These are phyloP conservation scores for Salminus brasiliensis DNA, from an alignment of 2,113 vertebrate species.

Conservation along the genomic window DNA sequence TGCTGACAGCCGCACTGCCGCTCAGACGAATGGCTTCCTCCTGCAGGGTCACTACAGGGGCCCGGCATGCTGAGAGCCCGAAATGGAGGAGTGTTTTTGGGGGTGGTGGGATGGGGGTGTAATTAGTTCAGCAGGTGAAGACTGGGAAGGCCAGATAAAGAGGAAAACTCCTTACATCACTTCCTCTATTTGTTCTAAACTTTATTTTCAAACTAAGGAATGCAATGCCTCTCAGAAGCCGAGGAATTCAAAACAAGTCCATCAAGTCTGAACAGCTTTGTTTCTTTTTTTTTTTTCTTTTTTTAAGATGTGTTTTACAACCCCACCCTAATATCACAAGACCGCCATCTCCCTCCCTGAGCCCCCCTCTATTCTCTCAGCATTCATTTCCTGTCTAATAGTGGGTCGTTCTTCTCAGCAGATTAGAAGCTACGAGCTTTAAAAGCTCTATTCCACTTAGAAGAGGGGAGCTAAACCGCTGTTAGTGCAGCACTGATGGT, in stretches of 20 bases:
- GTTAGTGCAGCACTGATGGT: not conserved
- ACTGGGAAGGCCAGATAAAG: conserved; percentile 58
- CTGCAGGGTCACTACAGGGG: conserved; percentile 22
- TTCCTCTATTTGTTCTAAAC: conserved; percentile 54
- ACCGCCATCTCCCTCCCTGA: conserved; percentile 31
- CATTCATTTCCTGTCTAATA: conserved; percentile 40
- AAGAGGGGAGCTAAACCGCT: not conserved
- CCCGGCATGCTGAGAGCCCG: not conserved
- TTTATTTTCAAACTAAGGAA: conserved; percentile 51
- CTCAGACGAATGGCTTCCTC: conserved; percentile 48
- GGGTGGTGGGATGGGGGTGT: conserved; percentile 33
- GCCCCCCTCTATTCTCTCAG: conserved; percentile 12
- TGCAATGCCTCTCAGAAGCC: conserved; percentile 43
- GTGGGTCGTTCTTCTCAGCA: conserved; percentile 24
- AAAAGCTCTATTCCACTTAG: not conserved
- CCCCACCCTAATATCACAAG: conserved; percentile 57
- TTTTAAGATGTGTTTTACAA: conserved; percentile 45
- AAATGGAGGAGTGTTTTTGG: not conserved
- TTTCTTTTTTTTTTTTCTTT: conserved; percentile 45
- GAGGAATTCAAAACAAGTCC: conserved; percentile 59
- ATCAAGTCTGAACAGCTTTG: conserved; percentile 51
- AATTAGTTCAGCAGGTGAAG: conserved; percentile 57
- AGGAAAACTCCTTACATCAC: conserved; percentile 52
- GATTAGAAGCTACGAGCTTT: not conserved
- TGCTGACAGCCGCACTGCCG: not conserved